phyloP scores from a whole-genome alignment of 1,140 invertebrate species.

The Ctenoplectra terminalis region DNA sequence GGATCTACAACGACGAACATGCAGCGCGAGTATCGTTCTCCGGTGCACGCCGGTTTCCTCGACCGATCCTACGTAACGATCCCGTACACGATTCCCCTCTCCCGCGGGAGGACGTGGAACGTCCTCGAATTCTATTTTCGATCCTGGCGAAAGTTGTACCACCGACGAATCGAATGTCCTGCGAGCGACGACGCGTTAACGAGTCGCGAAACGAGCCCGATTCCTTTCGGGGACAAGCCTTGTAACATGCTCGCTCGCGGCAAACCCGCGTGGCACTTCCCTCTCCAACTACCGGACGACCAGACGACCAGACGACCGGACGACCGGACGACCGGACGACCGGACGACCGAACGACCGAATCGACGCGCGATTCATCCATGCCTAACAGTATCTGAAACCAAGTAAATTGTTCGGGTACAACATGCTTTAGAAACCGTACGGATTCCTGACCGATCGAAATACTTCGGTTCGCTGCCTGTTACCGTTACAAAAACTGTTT shows the following conservation, averaged over 20 bases:
- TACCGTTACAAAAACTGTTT: not conserved
- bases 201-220: not conserved
- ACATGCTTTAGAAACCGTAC: too few relatives aligned
- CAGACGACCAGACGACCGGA: too few relatives aligned
- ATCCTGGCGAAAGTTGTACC: slow-evolving; percentile 49
- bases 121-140: slow-evolving; percentile 56
- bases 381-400: too few relatives aligned
- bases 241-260: too few relatives aligned
- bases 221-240: not conserved
- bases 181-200: not conserved
- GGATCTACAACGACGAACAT: slow-evolving; percentile 50
- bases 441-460: too few relatives aligned
- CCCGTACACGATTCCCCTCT: not conserved
- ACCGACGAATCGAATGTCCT: not conserved
- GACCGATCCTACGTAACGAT: slow-evolving; percentile 27
- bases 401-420: not conserved
- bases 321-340: too few relatives aligned
- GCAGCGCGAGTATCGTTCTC: not conserved
- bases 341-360: too few relatives aligned
- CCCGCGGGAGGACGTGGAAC: slow-evolving; percentile 41
- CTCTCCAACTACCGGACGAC: too few relatives aligned
- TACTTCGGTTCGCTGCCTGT: not conserved
- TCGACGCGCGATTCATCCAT: too few relatives aligned
- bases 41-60: slow-evolving; percentile 19
- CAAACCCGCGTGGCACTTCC: too few relatives aligned